Percentiles rank a stretch among this genome's conserved stretches.
Evolutionary conservation across 2,888 invertebrate genomes (phyloP).

Genomic region (Dichetophora obliterata): DNA sequence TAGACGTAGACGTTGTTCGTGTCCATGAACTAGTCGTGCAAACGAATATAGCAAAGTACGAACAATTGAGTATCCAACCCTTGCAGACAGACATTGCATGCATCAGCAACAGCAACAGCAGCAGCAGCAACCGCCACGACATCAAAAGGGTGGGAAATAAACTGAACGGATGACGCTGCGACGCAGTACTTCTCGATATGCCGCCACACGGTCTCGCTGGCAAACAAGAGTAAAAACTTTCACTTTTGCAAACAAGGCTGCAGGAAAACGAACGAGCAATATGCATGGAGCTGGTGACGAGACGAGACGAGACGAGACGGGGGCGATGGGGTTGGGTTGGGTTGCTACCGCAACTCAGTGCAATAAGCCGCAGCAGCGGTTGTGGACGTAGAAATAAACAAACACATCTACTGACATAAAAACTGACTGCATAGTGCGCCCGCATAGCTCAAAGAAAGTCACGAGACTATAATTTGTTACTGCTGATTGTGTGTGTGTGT

Average conservation of each 20-base stretch:
- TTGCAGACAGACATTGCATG: conserved; percentile 22
- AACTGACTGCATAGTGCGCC: neutral
- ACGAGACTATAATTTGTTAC: conserved; percentile 10
- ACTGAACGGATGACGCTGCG: neutral
- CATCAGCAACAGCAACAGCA: neutral
- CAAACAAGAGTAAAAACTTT: conserved; percentile 42
- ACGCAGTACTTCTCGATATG: neutral
- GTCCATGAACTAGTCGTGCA: conserved; percentile 23
- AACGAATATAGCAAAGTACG: conserved; percentile 1
- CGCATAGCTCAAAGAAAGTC: neutral
- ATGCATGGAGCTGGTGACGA: neutral
- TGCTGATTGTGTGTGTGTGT: neutral
- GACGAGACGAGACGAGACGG: neutral
- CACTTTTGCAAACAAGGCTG: conserved; percentile 35
- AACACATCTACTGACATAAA: neutral
- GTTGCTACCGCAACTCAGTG: conserved; percentile 19
- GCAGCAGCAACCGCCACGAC: conserved; percentile 11
- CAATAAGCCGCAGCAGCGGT: conserved; percentile 24
- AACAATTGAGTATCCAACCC: conserved; percentile 15
- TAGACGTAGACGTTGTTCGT: conserved; percentile 7
- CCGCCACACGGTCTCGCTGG: conserved; percentile 12
- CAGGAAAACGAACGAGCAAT: neutral
- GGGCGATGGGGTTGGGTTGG: neutral
- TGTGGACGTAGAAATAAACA: neutral
- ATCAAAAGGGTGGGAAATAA: conserved; percentile 1